Conservation (phyloP, 2,888 invertebrate genomes). For the Tipula unca region DNA sequence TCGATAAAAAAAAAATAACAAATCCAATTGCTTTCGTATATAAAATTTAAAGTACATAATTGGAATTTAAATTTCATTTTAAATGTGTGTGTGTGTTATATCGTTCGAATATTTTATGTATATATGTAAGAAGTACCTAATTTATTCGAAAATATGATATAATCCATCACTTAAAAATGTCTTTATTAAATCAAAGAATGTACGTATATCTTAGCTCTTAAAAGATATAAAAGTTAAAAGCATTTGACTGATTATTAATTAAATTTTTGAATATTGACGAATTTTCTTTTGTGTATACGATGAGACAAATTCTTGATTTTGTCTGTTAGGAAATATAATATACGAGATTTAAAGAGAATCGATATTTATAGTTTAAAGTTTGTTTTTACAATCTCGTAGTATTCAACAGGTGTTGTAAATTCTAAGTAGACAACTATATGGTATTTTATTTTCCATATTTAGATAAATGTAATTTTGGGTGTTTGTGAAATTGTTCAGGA, state of each 20-base stretch:
- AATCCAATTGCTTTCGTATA: too few species aligned
- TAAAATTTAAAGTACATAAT: too few species aligned
- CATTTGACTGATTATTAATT: background rate
- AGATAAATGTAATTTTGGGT: too few species aligned
- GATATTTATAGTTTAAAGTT: background rate
- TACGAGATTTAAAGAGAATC: background rate
- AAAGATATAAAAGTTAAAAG: background rate
- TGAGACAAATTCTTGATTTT: background rate
- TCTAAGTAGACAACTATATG: too few species aligned
- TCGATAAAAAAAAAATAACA: too few species aligned
- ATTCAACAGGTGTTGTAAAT: too few species aligned
- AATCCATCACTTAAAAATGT: background rate
- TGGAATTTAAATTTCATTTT: too few species aligned
- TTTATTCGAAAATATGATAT: background rate
- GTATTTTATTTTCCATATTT: too few species aligned
- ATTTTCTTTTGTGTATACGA: background rate
- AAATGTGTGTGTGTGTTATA: background rate
- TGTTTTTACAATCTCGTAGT: too few species aligned
- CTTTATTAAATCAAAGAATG: background rate
- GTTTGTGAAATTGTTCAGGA: too few species aligned
- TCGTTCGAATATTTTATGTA: background rate
- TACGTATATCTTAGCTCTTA: background rate
- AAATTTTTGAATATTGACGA: background rate
- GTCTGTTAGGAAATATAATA: background rate
- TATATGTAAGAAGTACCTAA: background rate